A percentile compares a stretch with the other conserved stretches of the same genome.
Evolutionary conservation across 1,140 invertebrate genomes (phyloP).

Genomic region (Conus ventricosus): DNA sequence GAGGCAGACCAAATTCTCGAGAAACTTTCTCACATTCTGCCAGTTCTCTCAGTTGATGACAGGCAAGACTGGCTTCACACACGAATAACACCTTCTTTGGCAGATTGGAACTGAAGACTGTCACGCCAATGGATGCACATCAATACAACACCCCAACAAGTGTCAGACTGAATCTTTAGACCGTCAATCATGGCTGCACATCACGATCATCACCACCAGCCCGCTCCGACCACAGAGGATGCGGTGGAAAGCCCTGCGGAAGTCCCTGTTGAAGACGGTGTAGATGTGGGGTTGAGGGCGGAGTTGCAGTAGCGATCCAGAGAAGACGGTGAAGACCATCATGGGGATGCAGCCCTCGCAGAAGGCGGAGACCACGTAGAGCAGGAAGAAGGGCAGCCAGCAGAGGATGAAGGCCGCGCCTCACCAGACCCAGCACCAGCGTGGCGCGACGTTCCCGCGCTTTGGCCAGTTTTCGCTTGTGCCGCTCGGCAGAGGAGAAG

Average conservation of each 20-base stretch:
- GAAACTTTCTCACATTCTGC: no score
- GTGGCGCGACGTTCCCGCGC: constrained; percentile 98
- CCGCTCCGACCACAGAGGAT: constrained; percentile 79
- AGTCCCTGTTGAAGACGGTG: constrained; percentile 99
- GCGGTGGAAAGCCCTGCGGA: constrained; percentile 98
- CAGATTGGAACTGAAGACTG: no score
- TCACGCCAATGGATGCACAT: no score
- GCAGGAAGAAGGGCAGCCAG: constrained; percentile 98
- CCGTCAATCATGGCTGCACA: no score
- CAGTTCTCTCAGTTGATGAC: no score
- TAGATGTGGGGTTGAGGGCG: constrained; percentile 97
- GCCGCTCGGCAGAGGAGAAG: constrained; percentile 80
- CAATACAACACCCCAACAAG: no score
- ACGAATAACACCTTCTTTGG: no score
- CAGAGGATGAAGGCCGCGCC: constrained; percentile 99
- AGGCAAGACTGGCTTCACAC: no score
- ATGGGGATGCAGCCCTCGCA: constrained; percentile 91
- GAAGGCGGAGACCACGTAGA: constrained; percentile 91
- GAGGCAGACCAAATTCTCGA: no score
- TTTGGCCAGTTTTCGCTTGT: constrained; percentile 93
- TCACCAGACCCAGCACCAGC: constrained; percentile 96
- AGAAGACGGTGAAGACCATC: constrained; percentile 93
- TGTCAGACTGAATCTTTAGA: no score
- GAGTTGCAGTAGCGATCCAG: constrained; percentile 99
- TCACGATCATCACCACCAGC: not conserved